Evolutionary conservation across 2,888 invertebrate genomes (phyloP).

Genomic region (Pecten maximus): DNA sequence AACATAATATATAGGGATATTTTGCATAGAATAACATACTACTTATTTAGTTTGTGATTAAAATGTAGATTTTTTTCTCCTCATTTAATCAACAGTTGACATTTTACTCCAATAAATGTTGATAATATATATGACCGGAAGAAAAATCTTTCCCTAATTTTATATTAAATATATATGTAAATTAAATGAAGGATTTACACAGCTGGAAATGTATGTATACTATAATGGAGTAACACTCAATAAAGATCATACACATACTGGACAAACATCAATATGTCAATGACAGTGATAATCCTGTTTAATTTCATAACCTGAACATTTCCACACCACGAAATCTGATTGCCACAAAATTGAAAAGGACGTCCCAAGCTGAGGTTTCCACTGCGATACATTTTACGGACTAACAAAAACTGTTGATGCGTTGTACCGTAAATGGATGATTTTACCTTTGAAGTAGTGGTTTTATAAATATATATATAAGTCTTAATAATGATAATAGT

Average conservation of each 20-base stretch:
- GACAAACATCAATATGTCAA: not conserved
- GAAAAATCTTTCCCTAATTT: not conserved
- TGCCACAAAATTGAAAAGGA: not conserved
- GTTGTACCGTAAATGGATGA: not conserved
- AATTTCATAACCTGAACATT: not conserved
- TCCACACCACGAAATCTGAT: not conserved
- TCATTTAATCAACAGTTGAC: not conserved
- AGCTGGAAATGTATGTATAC: slow-evolving; percentile 3
- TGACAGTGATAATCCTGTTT: not conserved
- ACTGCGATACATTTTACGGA: not conserved
- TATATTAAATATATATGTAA: slow-evolving; percentile 3
- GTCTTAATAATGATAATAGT: not conserved
- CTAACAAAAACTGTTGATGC: not conserved
- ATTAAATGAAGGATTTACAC: slow-evolving; percentile 16
- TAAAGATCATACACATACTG: not conserved
- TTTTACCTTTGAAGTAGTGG: not conserved
- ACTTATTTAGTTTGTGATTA: too few species aligned
- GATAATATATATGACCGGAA: not conserved
- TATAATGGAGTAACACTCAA: not conserved
- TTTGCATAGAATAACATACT: too few species aligned
- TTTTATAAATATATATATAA: slow-evolving; percentile 15
- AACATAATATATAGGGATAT: too few species aligned
- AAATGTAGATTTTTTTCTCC: not conserved
- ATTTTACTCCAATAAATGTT: not conserved
- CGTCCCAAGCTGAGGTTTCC: not conserved